phyloP scores from a whole-genome alignment of 1,140 invertebrate species.

The Drosophila yakuba region DNA sequence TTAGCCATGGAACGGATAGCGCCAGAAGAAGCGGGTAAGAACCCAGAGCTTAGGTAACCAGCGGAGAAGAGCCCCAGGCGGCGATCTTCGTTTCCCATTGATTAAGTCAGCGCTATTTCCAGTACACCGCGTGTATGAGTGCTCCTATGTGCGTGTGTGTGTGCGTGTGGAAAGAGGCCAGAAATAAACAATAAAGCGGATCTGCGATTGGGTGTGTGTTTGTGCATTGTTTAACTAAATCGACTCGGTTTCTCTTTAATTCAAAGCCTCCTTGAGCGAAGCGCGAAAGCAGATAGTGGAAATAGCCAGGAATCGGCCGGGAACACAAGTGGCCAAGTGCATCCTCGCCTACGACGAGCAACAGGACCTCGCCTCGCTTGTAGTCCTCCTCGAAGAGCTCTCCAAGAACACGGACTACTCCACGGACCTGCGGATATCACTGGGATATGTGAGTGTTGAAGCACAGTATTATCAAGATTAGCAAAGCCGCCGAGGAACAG shows the following conservation, averaged over 20 bases:
- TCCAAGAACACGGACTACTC: constrained; percentile 72
- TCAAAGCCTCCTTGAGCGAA: constrained; percentile 4
- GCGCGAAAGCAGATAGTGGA: constrained; percentile 39
- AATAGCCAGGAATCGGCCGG: constrained; percentile 59
- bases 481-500: too few relatives aligned
- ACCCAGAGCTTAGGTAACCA: constrained; percentile 4
- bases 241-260: background rate
- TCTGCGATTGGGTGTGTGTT: constrained; percentile 16
- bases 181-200: constrained; percentile 33
- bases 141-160: background rate
- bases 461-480: background rate
- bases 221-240: constrained; percentile 17
- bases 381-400: constrained; percentile 65
- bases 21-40: constrained; percentile 25
- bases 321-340: constrained; percentile 66
- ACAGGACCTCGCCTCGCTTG: constrained; percentile 35
- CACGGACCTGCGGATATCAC: constrained; percentile 63
- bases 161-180: background rate
- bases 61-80: constrained; percentile 9
- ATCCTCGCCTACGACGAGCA: constrained; percentile 61
- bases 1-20: constrained; percentile 23
- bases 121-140: constrained; percentile 5
- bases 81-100: constrained; percentile 20
- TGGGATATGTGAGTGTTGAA: constrained; percentile 64
- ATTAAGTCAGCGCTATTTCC: constrained; percentile 68